Conservation (phyloP, 2,888 invertebrate genomes). For the Thyatira batis region DNA sequence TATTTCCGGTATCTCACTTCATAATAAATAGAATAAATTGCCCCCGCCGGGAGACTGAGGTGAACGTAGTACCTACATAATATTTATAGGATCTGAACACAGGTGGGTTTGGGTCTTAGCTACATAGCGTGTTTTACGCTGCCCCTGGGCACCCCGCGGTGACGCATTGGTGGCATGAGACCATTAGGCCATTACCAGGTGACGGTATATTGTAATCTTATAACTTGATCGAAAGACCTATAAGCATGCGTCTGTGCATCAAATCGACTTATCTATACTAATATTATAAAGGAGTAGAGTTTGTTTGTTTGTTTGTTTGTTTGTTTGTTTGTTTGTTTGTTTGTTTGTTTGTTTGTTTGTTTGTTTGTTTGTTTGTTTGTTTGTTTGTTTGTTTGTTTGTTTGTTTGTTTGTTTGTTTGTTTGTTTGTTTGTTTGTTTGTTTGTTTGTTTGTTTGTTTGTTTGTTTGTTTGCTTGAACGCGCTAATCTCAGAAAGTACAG, state of each 20-base stretch:
- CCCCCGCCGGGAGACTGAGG: conserved; percentile 46
- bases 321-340: too few relatives aligned
- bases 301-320: too few relatives aligned
- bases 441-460: too few relatives aligned
- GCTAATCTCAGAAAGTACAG: too few relatives aligned
- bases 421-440: too few relatives aligned
- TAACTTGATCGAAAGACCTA: background rate
- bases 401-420: too few relatives aligned
- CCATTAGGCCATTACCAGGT: conserved; percentile 31
- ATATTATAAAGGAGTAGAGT: too few relatives aligned
- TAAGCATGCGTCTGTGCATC: background rate
- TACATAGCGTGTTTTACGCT: conserved; percentile 58
- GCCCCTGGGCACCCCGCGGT: conserved; percentile 52
- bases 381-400: too few relatives aligned
- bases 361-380: too few relatives aligned
- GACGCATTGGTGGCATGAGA: conserved; percentile 55
- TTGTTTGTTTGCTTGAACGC: too few relatives aligned
- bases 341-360: too few relatives aligned
- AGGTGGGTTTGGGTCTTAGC: conserved; percentile 59
- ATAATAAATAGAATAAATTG: conserved; percentile 66
- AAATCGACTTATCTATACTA: too few relatives aligned
- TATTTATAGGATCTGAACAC: conserved; percentile 62
- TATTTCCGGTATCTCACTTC: conserved; percentile 37
- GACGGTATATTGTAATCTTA: conserved; percentile 6
- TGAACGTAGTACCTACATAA: conserved; percentile 40